A percentile compares a stretch with the other conserved stretches of the same genome.
These are phyloP conservation scores for Phoenicopterus ruber DNA, from an alignment of 2,113 vertebrate species.

Conservation along the genomic window DNA sequence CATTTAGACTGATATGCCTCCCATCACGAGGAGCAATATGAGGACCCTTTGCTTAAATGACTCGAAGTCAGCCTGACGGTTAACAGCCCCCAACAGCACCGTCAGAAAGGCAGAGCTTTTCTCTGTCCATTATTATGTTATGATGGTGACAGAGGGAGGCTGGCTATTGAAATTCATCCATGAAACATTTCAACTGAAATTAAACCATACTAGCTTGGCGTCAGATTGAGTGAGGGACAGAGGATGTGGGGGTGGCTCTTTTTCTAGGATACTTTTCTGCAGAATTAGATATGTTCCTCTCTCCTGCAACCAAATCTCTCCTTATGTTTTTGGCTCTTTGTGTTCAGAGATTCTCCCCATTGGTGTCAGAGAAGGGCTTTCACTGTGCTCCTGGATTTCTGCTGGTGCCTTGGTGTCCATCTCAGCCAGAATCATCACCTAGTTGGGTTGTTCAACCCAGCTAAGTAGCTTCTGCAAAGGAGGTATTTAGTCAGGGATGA, in stretches of 20 bases:
- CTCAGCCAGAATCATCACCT: not conserved
- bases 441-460: not conserved
- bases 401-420: not conserved
- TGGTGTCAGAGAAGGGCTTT: rapidly evolving
- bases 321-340: not conserved
- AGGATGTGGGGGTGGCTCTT: not conserved
- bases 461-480: not conserved
- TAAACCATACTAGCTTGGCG: not conserved
- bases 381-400: not conserved
- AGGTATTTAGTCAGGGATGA: not conserved
- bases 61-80: not conserved
- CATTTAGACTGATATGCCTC: not conserved
- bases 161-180: not conserved
- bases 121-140: not conserved
- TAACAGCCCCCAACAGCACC: not conserved
- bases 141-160: not conserved
- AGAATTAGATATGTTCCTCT: not conserved
- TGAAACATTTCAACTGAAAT: not conserved
- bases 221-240: not conserved
- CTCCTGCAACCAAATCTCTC: not conserved
- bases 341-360: not conserved
- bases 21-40: rapidly evolving
- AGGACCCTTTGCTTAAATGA: not conserved
- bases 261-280: not conserved
- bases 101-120: not conserved